Evolutionary conservation across 2,888 invertebrate genomes (phyloP).

Genomic region (Dendrolimus houi): DNA sequence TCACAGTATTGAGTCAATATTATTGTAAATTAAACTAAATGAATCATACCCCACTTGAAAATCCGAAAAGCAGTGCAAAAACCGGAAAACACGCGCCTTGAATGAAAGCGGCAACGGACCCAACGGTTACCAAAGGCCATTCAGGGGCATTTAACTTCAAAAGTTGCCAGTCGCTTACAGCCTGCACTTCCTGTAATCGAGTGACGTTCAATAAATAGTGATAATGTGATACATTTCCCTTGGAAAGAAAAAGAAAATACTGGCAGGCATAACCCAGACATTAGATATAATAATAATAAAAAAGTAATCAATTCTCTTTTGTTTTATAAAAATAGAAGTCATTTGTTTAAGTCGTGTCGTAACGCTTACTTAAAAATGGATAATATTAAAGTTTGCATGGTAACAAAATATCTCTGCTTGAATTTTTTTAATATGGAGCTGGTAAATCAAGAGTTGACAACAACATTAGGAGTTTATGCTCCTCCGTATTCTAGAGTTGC

Average conservation of each 20-base stretch:
- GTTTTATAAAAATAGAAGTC: not conserved
- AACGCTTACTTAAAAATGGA: not conserved
- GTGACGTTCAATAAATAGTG: too few species aligned
- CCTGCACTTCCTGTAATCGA: slow-evolving; percentile 30
- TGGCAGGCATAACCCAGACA: not conserved
- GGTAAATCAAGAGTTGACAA: not conserved
- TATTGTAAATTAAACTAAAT: not conserved
- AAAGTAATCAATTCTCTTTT: not conserved
- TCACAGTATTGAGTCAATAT: not conserved
- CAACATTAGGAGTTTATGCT: not conserved
- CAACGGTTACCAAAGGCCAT: slow-evolving; percentile 77
- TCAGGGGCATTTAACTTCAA: slow-evolving; percentile 79
- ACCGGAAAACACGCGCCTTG: slow-evolving; percentile 81
- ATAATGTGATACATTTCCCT: too few species aligned
- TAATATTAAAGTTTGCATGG: not conserved
- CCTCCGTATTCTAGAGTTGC: not conserved
- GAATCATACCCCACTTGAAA: slow-evolving; percentile 74
- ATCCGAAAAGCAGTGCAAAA: slow-evolving; percentile 82
- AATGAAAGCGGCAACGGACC: slow-evolving; percentile 76
- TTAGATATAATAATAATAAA: not conserved
- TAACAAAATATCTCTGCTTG: not conserved
- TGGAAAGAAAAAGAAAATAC: too few species aligned
- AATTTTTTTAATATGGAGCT: not conserved
- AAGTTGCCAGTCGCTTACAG: slow-evolving; percentile 66
- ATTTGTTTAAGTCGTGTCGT: not conserved